Base-by-base conservation (phyloP, 2,888 invertebrate species). In the Achlya flavicornis region DNA sequence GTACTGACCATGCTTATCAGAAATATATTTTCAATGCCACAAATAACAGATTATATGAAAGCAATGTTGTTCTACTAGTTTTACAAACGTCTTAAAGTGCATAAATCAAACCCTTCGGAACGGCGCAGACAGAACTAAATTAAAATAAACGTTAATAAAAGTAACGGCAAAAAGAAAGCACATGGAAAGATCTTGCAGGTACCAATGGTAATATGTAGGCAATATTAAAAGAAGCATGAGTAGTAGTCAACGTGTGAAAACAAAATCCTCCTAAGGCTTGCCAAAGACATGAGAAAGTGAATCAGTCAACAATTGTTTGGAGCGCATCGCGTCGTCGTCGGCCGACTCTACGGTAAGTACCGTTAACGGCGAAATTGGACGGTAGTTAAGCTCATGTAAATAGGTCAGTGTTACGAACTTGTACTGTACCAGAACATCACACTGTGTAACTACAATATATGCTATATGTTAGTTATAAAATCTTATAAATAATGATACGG, bases 301-400 rank as follows among this genome's bases (percentile, higher is more conserved):
- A 87, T 83, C 79, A 77, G 73, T 74, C 70, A 77, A 67, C 77
- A 68, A 65, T 64, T 65, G 71, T 66, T 62, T 66, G 68, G 67
- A 68, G 70, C 70, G 67, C 61, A 69, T 32, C 16, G 58, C 66
- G 63, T 63, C 59, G 67, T 64, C 61, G 64, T 58, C 61, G 57
- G 65, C 53, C 53, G 7, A 53, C 67, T 60, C 41, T 41, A 60
- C 60, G 60, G 69, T 69, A 65, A 68, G 81, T 89, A 91, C 92
- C 92, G 93, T 92, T 92, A 92, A 67, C 85, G 73, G 89, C 88
- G 89, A 91, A 90, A 90, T 88, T 88, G 78, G 81, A 84, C 84
- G 85, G 83, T 86, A 83, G 76, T 81, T 81, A 74, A 83, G 83
- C 83, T 81, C 83, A 83, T 83, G 86, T 77, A 89, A 88, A 89